A percentile compares a stretch with the other conserved stretches of the same genome.
Conservation (phyloP, 2,888 invertebrate species). For the Gerris lacustris region DNA sequence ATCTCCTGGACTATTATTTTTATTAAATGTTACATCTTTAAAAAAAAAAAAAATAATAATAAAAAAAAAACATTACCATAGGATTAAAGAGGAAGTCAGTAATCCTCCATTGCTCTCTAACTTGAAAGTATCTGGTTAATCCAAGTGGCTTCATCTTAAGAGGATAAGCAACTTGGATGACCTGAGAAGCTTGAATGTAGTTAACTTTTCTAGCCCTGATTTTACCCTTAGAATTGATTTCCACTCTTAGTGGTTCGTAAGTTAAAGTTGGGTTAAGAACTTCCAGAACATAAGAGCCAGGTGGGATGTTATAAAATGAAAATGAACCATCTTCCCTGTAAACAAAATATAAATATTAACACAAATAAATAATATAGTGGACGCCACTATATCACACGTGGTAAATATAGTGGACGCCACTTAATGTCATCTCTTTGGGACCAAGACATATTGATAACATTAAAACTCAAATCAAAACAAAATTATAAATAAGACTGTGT, state of each 20-base stretch:
- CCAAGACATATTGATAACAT: too few relatives aligned
- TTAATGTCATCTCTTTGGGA: too few relatives aligned
- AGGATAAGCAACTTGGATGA: constrained; percentile 85
- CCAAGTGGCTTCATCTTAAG: constrained; percentile 73
- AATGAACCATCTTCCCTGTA: constrained; percentile 83
- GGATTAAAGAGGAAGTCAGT: constrained; percentile 94
- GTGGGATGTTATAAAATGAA: constrained; percentile 70
- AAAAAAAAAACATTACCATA: constrained; percentile 49
- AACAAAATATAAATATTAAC: constrained; percentile 9
- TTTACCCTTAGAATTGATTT: constrained; percentile 95
- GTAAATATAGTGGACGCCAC: neutral
- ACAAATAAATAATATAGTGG: constrained; percentile 6
- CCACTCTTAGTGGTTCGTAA: constrained; percentile 89
- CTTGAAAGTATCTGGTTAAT: constrained; percentile 77
- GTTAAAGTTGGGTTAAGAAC: constrained; percentile 78
- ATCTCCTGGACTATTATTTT: too few relatives aligned
- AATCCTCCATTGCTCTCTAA: constrained; percentile 89
- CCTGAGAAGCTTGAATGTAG: constrained; percentile 79
- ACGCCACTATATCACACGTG: neutral
- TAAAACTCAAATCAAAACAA: too few relatives aligned
- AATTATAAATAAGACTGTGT: too few relatives aligned
- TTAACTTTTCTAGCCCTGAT: constrained; percentile 89
- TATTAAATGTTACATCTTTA: too few relatives aligned
- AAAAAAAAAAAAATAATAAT: constrained; percentile 4
- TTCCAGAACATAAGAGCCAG: constrained; percentile 90